Base-by-base conservation (phyloP, 2,797 vertebrate genomes). In the Microcaecilia unicolor region DNA sequence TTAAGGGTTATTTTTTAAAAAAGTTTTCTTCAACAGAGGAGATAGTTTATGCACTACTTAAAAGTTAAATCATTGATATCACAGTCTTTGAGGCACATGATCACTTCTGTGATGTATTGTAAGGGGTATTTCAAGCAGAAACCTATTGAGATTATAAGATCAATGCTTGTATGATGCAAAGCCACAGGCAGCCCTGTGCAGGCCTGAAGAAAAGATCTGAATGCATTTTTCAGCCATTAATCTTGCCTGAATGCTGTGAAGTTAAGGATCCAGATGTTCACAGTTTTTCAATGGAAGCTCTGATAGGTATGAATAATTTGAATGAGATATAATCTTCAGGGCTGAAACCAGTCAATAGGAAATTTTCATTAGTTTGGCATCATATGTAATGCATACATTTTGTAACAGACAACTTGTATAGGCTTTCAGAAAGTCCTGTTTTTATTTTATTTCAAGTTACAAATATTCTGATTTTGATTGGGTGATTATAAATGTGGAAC, bases 1-100 rank as follows among this genome's bases (percentile, higher is more conserved):
- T n/a, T n/a, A n/a, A n/a, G n/a, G n/a, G n/a, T n/a, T n/a, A n/a
- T n/a, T n/a, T n/a, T n/a, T n/a, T n/a, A n/a, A n/a, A n/a, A n/a
- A n/a, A n/a, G n/a, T n/a, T n/a, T n/a, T n/a, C n/a, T n/a, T n/a
- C n/a, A n/a, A n/a, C n/a, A n/a, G n/a, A n/a, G n/a, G n/a, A n/a
- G n/a, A n/a, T n/a, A n/a, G n/a, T n/a, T n/a, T n/a, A n/a, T n/a
- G n/a, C n/a, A n/a, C n/a, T n/a, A n/a, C 28, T 46, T 31, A 5
- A 28, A n/a, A 16, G 51, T 52, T 21, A 38, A 58, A 56, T 50
- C 15, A 25, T 43, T 15, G 41, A 48, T 55, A 28, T 18, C 6
- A 42, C 34, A 21, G 8, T 2, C 12, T 22, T 7, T 44, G 39
- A 43, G 43, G 3, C 27, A 34, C 6, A 2, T 0, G 18, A 10